These are phyloP conservation scores for Rhadina sibilatrix DNA, from an alignment of 2,113 vertebrate species.

Conservation along the genomic window DNA sequence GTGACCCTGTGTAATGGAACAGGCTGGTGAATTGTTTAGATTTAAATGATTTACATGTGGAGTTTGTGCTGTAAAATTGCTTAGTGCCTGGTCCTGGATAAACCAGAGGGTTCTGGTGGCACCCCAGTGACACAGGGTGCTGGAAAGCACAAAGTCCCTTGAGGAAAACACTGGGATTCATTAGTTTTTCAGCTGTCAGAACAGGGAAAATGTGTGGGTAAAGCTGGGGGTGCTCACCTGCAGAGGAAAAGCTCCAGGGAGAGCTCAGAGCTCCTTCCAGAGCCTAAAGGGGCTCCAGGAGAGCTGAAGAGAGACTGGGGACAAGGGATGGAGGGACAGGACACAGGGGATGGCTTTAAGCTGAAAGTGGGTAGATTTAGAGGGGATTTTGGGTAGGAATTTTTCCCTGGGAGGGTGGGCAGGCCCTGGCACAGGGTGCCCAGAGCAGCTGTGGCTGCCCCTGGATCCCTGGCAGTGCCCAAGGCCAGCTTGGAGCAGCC, in stretches of 20 bases:
- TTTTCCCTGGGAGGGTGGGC: rapidly evolving
- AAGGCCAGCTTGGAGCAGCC: not conserved
- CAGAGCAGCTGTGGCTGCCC: not conserved
- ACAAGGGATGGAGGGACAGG: not conserved
- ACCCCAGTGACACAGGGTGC: rapidly evolving
- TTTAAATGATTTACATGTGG: not conserved
- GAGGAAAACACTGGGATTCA: not conserved
- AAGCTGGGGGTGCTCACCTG: not conserved
- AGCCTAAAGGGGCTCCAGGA: rapidly evolving
- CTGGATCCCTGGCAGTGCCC: not conserved
- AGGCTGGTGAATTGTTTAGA: not conserved
- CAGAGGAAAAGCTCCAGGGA: not conserved
- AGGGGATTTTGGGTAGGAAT: not conserved
- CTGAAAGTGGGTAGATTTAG: rapidly evolving
- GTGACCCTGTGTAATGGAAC: not conserved
- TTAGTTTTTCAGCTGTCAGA: not conserved
- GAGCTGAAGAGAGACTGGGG: not conserved
- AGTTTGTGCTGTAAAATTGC: not conserved
- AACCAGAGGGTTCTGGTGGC: not conserved
- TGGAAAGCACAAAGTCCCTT: not conserved
- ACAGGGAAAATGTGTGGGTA: not conserved
- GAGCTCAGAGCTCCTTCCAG: rapidly evolving
- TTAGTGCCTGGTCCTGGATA: not conserved
- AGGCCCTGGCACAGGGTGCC: not conserved
- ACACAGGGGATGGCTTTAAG: rapidly evolving